Percentiles rank a stretch among this genome's conserved stretches.
Evolutionary conservation across 2,888 invertebrate genomes (phyloP).

Genomic region (Nysson spinosus): DNA sequence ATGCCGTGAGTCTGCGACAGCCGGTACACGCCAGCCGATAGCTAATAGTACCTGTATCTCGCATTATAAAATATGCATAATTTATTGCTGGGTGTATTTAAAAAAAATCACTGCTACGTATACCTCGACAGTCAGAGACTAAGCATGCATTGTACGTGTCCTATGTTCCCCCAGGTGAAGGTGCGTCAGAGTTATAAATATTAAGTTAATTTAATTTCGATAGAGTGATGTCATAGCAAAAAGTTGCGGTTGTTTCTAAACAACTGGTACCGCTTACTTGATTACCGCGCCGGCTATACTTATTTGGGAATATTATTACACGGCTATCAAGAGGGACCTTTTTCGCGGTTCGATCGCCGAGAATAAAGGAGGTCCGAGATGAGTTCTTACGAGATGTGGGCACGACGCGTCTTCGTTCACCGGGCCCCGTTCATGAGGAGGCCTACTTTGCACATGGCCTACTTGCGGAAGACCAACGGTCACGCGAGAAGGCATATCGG

Average conservation of each 20-base stretch:
- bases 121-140: no score
- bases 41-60: constrained; percentile 50
- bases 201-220: no score
- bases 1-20: constrained; percentile 33
- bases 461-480: constrained; percentile 64
- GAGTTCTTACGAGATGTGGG: constrained; percentile 19
- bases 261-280: no score
- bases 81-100: constrained; percentile 58
- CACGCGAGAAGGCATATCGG: constrained; percentile 56
- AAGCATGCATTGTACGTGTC: no score
- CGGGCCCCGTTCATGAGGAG: constrained; percentile 51
- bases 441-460: constrained; percentile 69
- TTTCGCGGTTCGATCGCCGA: constrained; percentile 3
- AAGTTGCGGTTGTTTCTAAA: no score
- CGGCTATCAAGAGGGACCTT: no score
- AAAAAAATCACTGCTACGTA: no score
- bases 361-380: constrained; percentile 22
- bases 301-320: no score
- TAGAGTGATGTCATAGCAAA: no score
- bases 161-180: no score
- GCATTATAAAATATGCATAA: constrained; percentile 51
- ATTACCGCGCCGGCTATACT: no score
- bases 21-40: constrained; percentile 39
- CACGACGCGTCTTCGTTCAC: constrained; percentile 44
- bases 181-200: no score